phyloP scores from a whole-genome alignment of 2,797 vertebrate genomes.

The Neopelma chrysocephalum region DNA sequence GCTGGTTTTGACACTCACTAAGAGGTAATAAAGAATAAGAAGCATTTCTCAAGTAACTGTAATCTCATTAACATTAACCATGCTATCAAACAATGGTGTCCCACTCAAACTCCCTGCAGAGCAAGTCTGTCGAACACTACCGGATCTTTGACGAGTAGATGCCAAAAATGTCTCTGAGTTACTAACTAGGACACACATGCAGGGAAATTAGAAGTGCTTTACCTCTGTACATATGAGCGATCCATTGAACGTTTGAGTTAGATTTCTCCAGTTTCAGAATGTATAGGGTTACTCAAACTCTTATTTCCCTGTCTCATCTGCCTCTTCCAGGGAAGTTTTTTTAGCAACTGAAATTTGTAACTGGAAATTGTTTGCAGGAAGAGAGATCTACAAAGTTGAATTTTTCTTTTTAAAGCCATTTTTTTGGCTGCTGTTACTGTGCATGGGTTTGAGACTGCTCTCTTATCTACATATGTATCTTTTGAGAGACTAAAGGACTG shows the following conservation, averaged over 20 bases:
- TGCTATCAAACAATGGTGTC: not conserved
- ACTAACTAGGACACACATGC: not conserved
- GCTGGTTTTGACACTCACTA: not conserved
- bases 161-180: not conserved
- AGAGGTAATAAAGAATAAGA: not conserved
- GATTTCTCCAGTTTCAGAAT: not conserved
- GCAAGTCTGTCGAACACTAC: not conserved
- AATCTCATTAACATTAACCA: not conserved
- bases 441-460: not conserved
- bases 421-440: not conserved
- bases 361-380: not conserved
- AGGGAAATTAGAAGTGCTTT: not conserved
- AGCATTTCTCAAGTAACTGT: not conserved
- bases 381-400: not conserved
- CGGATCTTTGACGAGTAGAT: not conserved
- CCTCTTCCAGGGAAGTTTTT: not conserved
- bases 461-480: constrained; percentile 5
- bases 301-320: not conserved
- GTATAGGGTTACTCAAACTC: not conserved
- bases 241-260: not conserved
- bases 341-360: constrained; percentile 4
- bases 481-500: not conserved
- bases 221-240: not conserved
- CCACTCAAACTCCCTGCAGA: not conserved
- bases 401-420: not conserved